These are phyloP conservation scores for Ciconia maguari DNA, from an alignment of 2,113 vertebrate genomes.

Conservation along the genomic window DNA sequence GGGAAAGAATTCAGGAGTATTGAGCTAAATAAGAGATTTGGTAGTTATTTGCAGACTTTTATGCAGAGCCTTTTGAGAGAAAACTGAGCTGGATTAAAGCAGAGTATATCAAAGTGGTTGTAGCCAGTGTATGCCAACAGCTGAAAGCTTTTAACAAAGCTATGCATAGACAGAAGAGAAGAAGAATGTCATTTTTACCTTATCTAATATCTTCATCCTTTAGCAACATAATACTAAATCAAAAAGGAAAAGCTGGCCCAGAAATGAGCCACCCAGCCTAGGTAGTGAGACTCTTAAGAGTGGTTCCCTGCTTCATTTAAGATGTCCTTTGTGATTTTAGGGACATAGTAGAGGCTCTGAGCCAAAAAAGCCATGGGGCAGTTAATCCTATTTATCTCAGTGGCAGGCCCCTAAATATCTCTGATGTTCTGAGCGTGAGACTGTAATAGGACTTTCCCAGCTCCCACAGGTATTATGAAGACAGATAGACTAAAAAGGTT, in stretches of 20 bases:
- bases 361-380: slow-evolving; percentile 25
- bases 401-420: slow-evolving; percentile 53
- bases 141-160: background rate
- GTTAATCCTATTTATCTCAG: slow-evolving; percentile 52
- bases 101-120: background rate
- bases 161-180: background rate
- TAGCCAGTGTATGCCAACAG: background rate
- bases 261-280: background rate
- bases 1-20: background rate
- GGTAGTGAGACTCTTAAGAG: background rate
- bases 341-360: background rate
- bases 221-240: background rate
- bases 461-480: slow-evolving; percentile 20
- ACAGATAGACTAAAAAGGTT: background rate
- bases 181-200: background rate
- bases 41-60: background rate
- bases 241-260: background rate
- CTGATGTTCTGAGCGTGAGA: background rate
- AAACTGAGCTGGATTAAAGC: background rate
- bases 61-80: background rate
- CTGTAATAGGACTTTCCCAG: slow-evolving; percentile 26
- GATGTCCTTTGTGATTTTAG: slow-evolving; percentile 56
- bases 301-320: background rate
- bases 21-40: background rate
- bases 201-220: background rate